These are phyloP conservation scores for Caenorhabditis sp. DNA, from an alignment of 2,888 invertebrate species.

Conservation along the genomic window DNA sequence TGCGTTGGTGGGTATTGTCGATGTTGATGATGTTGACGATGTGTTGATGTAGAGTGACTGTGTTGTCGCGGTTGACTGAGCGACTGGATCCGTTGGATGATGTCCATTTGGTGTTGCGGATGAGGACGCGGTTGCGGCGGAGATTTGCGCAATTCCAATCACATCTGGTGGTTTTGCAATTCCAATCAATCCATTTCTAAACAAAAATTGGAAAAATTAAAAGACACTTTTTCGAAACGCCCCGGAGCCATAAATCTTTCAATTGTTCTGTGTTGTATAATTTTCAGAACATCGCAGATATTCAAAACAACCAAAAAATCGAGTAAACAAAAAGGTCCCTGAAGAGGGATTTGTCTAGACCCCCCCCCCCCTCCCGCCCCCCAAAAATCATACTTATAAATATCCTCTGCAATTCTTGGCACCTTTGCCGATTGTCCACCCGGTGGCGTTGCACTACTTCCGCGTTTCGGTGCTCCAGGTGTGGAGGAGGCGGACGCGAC, in stretches of 20 bases:
- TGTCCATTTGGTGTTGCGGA: neutral
- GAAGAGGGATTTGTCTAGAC: neutral
- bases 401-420: neutral
- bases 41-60: constrained; percentile 27
- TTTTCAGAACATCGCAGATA: too few relatives aligned
- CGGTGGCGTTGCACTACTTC: constrained; percentile 15
- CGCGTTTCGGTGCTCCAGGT: neutral
- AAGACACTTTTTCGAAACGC: too few relatives aligned
- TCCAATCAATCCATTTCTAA: constrained; percentile 5
- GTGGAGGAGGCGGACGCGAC: neutral
- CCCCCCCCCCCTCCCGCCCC: neutral
- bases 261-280: too few relatives aligned
- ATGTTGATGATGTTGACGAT: neutral
- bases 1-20: neutral
- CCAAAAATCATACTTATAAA: too few relatives aligned
- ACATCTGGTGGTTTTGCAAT: constrained; percentile 13
- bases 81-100: neutral
- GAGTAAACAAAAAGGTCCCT: neutral
- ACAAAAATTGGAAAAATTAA: too few relatives aligned
- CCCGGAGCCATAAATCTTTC: too few relatives aligned
- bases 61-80: neutral
- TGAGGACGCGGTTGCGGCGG: neutral
- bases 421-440: constrained; percentile 1
- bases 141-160: constrained; percentile 25
- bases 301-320: too few relatives aligned